Evolutionary conservation across 2,888 invertebrate species (phyloP).

Genomic region (Physocephala rufipes): DNA sequence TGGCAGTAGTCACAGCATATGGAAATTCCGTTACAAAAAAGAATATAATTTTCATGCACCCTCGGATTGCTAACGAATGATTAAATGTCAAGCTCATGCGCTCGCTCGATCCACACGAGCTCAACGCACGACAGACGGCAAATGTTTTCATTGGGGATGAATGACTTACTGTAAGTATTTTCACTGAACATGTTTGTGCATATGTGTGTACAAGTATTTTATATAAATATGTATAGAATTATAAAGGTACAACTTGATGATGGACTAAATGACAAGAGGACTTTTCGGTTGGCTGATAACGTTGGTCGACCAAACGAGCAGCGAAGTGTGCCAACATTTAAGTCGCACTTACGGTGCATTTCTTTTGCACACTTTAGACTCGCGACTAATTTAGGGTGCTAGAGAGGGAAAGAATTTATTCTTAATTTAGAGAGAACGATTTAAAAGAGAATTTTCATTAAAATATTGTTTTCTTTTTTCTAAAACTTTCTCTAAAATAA

Average conservation of each 20-base stretch:
- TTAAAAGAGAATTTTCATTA: no score
- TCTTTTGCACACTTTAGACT: slow-evolving; percentile 26
- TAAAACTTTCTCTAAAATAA: no score
- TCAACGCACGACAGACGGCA: slow-evolving; percentile 21
- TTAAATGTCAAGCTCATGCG: background rate
- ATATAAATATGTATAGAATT: no score
- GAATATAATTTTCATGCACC: slow-evolving; percentile 24
- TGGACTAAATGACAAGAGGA: slow-evolving; percentile 13
- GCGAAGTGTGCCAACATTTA: slow-evolving; percentile 35
- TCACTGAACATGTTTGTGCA: background rate
- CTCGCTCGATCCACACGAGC: slow-evolving; percentile 11
- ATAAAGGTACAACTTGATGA: background rate
- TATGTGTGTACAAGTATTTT: background rate
- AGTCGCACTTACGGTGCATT: background rate
- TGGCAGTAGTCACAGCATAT: slow-evolving; percentile 49
- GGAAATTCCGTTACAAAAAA: slow-evolving; percentile 59
- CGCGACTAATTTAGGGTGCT: slow-evolving; percentile 3
- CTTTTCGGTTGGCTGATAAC: background rate
- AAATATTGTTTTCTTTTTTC: no score
- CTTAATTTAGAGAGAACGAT: no score
- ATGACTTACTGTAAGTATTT: no score
- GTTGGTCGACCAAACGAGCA: slow-evolving; percentile 20
- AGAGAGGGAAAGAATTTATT: no score
- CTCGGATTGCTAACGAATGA: background rate
- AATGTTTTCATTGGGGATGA: background rate